These are phyloP conservation scores for Drosophila greeni DNA, from an alignment of 2,888 invertebrate genomes.

Conservation along the genomic window DNA sequence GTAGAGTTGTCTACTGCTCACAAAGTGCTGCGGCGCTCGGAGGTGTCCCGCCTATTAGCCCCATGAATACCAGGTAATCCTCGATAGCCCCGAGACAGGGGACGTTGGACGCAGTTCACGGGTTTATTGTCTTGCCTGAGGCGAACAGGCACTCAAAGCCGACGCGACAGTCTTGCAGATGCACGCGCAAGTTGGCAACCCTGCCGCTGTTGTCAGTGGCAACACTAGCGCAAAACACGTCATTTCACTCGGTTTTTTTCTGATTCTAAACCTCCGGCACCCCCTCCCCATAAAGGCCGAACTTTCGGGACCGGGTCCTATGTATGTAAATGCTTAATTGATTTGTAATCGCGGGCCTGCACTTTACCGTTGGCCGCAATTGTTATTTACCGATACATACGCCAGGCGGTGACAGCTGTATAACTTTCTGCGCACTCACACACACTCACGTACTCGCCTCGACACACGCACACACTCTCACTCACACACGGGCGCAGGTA, in stretches of 20 bases:
- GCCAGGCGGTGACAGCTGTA: constrained; percentile 45
- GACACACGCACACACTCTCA: constrained; percentile 18
- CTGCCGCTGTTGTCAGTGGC: constrained; percentile 69
- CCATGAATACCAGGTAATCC: constrained; percentile 2
- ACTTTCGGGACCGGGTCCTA: background rate
- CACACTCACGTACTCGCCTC: constrained; percentile 36
- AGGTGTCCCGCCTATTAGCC: background rate
- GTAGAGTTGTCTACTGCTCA: constrained; percentile 13
- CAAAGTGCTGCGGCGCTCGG: background rate
- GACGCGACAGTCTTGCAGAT: constrained; percentile 6
- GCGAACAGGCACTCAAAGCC: constrained; percentile 1
- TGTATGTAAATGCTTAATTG: constrained; percentile 7
- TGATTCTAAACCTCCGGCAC: background rate
- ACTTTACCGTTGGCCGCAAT: constrained; percentile 50
- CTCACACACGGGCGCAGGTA: constrained; percentile 34
- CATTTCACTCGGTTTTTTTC: constrained; percentile 62
- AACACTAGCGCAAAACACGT: constrained; percentile 72
- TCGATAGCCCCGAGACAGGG: background rate
- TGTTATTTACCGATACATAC: constrained; percentile 53
- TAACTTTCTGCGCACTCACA: constrained; percentile 44
- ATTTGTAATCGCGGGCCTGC: constrained; percentile 33
- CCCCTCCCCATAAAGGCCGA: background rate
- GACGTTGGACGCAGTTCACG: background rate
- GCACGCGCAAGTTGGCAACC: constrained; percentile 52
- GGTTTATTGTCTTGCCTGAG: background rate